Percentiles rank a stretch among this genome's conserved stretches.
Evolutionary conservation across 2,797 vertebrate genomes (phyloP).

Genomic region (Oophaga sylvatica): DNA sequence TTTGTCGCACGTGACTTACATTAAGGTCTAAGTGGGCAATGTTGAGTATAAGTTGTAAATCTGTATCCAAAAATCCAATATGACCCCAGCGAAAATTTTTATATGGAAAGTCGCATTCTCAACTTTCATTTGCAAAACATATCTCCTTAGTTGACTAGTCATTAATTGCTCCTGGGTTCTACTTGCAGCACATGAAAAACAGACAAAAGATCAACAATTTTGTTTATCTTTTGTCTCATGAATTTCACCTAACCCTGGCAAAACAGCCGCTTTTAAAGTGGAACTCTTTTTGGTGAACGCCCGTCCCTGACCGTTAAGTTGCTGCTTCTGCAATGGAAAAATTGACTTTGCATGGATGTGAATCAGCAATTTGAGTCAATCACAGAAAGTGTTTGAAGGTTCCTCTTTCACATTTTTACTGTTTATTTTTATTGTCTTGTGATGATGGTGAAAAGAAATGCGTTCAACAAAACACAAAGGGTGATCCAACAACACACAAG

Average conservation of each 20-base stretch:
- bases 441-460: background rate
- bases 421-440: constrained; percentile 63
- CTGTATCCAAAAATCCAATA: no score
- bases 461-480: background rate
- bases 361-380: constrained; percentile 72
- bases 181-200: no score
- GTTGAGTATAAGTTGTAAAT: no score
- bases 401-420: constrained; percentile 73
- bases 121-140: no score
- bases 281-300: background rate
- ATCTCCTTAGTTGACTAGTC: no score
- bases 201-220: no score
- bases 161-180: no score
- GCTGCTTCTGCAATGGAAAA: constrained; percentile 30
- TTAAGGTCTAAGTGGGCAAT: no score
- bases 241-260: background rate
- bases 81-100: no score
- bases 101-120: no score
- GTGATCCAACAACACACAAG: background rate
- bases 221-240: background rate
- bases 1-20: no score
- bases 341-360: constrained; percentile 66
- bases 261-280: background rate
- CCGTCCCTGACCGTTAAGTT: constrained; percentile 11
- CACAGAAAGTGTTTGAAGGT: constrained; percentile 72